phyloP scores from a whole-genome alignment of 1,140 invertebrate genomes.

The Bradysia coprophila region DNA sequence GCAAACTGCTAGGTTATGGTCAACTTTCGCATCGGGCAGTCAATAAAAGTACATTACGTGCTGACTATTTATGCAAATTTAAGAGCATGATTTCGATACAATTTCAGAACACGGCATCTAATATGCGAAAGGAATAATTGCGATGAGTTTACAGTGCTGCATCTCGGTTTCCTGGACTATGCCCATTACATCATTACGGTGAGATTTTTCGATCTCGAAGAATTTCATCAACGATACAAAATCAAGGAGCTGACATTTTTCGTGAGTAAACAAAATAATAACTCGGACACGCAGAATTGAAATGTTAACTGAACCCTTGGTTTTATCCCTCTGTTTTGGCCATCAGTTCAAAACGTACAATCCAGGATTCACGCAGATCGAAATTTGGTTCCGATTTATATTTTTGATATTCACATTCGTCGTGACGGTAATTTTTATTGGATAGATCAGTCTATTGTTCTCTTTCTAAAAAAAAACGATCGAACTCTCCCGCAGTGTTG shows the following conservation, averaged over 20 bases:
- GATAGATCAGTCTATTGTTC: slow-evolving; percentile 1
- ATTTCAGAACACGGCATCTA: slow-evolving; percentile 51
- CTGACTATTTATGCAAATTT: no score
- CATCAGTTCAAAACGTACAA: slow-evolving; percentile 93
- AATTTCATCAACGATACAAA: slow-evolving; percentile 63
- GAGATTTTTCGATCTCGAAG: slow-evolving; percentile 64
- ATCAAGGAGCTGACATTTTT: slow-evolving; percentile 75
- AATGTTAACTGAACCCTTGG: no score
- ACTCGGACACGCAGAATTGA: no score
- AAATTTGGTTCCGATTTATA: slow-evolving; percentile 91
- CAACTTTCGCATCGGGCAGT: no score
- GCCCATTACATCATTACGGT: slow-evolving; percentile 74
- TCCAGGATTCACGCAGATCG: slow-evolving; percentile 85
- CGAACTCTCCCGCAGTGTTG: slow-evolving; percentile 51
- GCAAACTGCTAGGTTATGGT: no score
- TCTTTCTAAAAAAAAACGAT: slow-evolving; percentile 2
- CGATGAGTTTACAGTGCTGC: slow-evolving; percentile 72
- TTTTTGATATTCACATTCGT: slow-evolving; percentile 76
- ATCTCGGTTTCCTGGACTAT: slow-evolving; percentile 79
- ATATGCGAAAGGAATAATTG: slow-evolving; percentile 65
- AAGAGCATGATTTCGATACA: no score
- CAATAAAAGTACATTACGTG: no score
- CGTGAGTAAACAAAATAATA: slow-evolving; percentile 42
- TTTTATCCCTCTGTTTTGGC: no score
- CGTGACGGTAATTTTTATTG: slow-evolving; percentile 48